Evolutionary conservation across 2,888 invertebrate genomes (phyloP).

Genomic region (Quadroppia sp.): DNA sequence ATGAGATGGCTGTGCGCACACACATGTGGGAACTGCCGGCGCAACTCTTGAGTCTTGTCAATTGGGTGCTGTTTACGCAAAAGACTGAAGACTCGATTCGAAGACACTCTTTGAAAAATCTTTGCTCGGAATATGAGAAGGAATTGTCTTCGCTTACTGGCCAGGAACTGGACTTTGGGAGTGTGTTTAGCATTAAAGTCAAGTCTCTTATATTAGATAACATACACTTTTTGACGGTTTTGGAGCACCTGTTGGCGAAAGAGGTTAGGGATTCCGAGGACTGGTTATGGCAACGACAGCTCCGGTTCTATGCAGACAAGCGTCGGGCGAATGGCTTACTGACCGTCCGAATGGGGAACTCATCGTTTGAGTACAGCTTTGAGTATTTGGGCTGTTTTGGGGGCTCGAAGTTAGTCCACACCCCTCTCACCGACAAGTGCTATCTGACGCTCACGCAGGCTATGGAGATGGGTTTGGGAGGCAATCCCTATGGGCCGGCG

Average conservation of each 20-base stretch:
- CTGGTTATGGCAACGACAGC: conserved; percentile 97
- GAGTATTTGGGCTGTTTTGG: conserved; percentile 99
- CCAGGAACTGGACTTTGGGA: conserved; percentile 5
- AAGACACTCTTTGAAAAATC: conserved; percentile 57
- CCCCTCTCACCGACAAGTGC: conserved; percentile 96
- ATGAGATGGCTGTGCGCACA: conserved; percentile 55
- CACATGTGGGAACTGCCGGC: conserved; percentile 39
- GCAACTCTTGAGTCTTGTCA: conserved; percentile 73
- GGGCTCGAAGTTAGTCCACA: conserved; percentile 92
- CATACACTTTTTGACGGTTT: conserved; percentile 80
- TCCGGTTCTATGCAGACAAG: conserved; percentile 99
- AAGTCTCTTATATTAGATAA: conserved; percentile 88
- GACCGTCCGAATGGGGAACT: conserved; percentile 97
- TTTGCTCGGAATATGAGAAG: conserved; percentile 59
- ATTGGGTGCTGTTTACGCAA: conserved; percentile 77
- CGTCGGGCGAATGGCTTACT: conserved; percentile 93
- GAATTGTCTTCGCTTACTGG: conserved; percentile 50
- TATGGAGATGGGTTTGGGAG: conserved; percentile 89
- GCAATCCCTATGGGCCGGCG: conserved; percentile 99
- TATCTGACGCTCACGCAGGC: conserved; percentile 99
- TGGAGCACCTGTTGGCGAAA: conserved; percentile 67
- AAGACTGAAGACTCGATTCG: conserved; percentile 75
- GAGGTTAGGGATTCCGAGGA: conserved; percentile 65
- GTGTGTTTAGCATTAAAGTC: conserved; percentile 64
- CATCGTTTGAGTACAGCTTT: conserved; percentile 91